Percentiles rank a stretch among this genome's conserved stretches.
These are phyloP conservation scores for Macroglossus sobrinus DNA, from an alignment of 2,113 vertebrate species.

Conservation along the genomic window DNA sequence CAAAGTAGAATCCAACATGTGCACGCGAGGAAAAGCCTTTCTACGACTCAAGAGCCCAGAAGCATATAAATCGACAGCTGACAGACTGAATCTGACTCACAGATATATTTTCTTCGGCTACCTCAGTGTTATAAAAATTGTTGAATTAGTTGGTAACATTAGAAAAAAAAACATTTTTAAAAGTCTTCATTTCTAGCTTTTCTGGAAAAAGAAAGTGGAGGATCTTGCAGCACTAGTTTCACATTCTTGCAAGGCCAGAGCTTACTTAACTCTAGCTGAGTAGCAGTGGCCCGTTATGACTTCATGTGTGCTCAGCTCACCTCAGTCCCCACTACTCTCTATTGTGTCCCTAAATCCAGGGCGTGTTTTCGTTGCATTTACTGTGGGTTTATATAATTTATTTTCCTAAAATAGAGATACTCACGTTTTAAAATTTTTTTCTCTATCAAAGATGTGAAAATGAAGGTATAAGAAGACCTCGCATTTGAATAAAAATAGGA, in stretches of 20 bases:
- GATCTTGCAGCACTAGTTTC: background rate
- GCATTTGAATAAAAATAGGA: background rate
- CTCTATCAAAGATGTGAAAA: background rate
- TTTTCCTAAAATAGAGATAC: background rate
- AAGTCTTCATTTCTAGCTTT: background rate
- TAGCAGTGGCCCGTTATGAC: accelerated
- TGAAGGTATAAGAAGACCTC: background rate
- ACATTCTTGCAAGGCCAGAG: accelerated
- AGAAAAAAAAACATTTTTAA: background rate
- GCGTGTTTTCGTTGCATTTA: background rate
- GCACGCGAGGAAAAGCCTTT: background rate
- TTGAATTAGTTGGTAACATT: background rate
- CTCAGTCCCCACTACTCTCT: background rate
- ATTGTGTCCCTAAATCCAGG: background rate
- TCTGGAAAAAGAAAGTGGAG: background rate
- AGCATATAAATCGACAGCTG: background rate
- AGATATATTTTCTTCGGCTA: background rate
- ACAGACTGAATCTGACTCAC: background rate
- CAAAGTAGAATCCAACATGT: background rate
- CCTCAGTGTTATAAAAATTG: background rate
- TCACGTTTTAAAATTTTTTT: background rate
- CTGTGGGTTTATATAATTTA: background rate
- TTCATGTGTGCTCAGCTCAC: background rate
- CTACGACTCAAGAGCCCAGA: background rate
- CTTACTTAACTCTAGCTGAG: background rate